phyloP scores from a whole-genome alignment of 92 coral and sea anemone species.

The Phymanthus crucifer region DNA sequence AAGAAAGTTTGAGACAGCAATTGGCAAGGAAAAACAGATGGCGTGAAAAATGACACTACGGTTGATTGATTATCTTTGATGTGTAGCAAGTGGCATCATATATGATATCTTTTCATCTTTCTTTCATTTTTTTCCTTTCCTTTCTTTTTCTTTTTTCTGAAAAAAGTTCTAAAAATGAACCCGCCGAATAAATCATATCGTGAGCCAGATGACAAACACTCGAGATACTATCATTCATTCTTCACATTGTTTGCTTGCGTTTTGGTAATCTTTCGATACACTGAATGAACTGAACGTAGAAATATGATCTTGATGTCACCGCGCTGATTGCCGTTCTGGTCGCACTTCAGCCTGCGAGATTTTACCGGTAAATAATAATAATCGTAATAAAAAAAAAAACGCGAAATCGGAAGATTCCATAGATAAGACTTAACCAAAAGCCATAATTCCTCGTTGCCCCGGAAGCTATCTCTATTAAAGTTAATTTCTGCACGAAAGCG shows the following conservation, averaged over 20 bases:
- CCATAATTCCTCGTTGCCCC: neutral
- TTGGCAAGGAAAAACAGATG: neutral
- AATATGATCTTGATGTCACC: neutral
- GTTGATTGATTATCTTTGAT: neutral
- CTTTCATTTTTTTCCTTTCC: neutral
- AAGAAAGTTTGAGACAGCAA: neutral
- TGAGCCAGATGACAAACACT: neutral
- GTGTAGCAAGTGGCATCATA: neutral
- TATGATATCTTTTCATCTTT: neutral
- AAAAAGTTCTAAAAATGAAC: neutral
- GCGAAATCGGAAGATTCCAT: conserved; percentile 7
- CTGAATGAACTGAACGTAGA: neutral
- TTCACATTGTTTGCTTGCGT: neutral
- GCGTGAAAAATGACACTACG: conserved; percentile 1
- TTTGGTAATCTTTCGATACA: neutral
- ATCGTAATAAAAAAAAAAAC: too few relatives aligned
- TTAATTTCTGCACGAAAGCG: conserved; percentile 6
- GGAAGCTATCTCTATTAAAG: neutral
- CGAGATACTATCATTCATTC: neutral
- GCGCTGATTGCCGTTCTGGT: neutral
- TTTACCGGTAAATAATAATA: neutral
- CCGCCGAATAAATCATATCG: neutral
- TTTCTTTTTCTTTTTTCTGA: neutral
- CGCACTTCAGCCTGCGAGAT: neutral
- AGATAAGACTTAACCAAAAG: conserved; percentile 1